Conservation (phyloP, 2,888 invertebrate genomes). For the Brachylomia viminalis region DNA sequence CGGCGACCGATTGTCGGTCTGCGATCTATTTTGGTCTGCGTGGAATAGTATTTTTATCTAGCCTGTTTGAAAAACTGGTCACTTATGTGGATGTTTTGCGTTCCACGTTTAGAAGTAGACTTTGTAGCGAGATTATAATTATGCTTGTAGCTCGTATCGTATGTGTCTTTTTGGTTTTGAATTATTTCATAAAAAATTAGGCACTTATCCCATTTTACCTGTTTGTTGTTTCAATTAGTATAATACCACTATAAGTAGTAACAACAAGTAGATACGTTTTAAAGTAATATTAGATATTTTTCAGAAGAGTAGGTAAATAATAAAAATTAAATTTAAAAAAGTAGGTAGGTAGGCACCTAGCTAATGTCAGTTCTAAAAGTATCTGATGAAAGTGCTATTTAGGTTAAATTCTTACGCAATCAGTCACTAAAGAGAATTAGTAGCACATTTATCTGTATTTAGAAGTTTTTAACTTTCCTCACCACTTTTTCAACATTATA, state of each 20-base stretch:
- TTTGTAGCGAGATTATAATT: slow-evolving; percentile 25
- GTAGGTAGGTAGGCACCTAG: too few species aligned
- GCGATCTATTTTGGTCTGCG: slow-evolving; percentile 43
- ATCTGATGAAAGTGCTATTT: too few species aligned
- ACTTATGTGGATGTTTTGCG: slow-evolving; percentile 17
- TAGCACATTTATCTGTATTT: too few species aligned
- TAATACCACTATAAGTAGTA: background rate
- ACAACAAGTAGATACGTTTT: background rate
- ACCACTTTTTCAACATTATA: too few species aligned
- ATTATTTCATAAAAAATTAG: slow-evolving; percentile 26
- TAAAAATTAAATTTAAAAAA: too few species aligned
- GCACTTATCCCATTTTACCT: background rate
- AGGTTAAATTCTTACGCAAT: too few species aligned
- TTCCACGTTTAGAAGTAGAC: slow-evolving; percentile 24
- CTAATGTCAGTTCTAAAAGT: too few species aligned
- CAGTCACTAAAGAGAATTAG: too few species aligned
- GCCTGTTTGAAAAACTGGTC: slow-evolving; percentile 48
- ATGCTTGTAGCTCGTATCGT: slow-evolving; percentile 4
- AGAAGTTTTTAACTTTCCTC: too few species aligned
- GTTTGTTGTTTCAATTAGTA: background rate
- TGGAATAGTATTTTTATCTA: slow-evolving; percentile 44
- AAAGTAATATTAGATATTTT: background rate
- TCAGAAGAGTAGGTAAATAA: background rate
- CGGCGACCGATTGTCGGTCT: slow-evolving; percentile 48
- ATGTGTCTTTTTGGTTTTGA: slow-evolving; percentile 12